These are phyloP conservation scores for Pluvialis apricaria DNA, from an alignment of 2,113 vertebrate species.

Conservation along the genomic window DNA sequence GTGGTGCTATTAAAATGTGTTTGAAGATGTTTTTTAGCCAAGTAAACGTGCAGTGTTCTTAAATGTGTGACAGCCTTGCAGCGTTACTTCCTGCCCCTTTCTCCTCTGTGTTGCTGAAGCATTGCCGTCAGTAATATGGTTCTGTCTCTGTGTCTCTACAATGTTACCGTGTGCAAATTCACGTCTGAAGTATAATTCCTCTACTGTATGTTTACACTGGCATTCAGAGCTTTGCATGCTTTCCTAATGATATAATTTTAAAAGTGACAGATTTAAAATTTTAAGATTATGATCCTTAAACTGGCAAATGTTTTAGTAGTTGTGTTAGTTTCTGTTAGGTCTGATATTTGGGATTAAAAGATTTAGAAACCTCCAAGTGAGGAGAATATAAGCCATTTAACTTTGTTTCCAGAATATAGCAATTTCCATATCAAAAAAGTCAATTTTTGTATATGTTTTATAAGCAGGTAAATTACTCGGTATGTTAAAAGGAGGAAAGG, in stretches of 20 bases:
- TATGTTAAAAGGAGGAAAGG: neutral
- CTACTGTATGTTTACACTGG: neutral
- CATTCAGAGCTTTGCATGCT: neutral
- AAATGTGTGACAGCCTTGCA: neutral
- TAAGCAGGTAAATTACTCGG: neutral
- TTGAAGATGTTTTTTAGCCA: neutral
- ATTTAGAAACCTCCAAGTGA: neutral
- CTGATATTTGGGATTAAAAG: neutral
- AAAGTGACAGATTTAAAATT: neutral
- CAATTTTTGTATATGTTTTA: neutral
- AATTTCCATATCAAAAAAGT: neutral
- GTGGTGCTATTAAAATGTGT: neutral
- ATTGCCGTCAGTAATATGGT: neutral
- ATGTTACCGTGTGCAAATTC: neutral
- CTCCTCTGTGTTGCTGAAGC: conserved; percentile 40
- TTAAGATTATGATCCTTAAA: neutral
- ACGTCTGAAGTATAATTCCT: neutral
- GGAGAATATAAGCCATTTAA: neutral
- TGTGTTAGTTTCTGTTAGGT: neutral
- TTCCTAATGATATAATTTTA: neutral
- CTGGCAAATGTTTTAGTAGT: neutral
- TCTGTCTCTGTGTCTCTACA: neutral
- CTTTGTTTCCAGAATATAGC: neutral
- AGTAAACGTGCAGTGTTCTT: neutral
- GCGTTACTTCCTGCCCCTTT: neutral